Percentiles rank a stretch among this genome's conserved stretches.
These are phyloP conservation scores for Psittacula echo DNA, from an alignment of 2,797 vertebrate species.

Conservation along the genomic window DNA sequence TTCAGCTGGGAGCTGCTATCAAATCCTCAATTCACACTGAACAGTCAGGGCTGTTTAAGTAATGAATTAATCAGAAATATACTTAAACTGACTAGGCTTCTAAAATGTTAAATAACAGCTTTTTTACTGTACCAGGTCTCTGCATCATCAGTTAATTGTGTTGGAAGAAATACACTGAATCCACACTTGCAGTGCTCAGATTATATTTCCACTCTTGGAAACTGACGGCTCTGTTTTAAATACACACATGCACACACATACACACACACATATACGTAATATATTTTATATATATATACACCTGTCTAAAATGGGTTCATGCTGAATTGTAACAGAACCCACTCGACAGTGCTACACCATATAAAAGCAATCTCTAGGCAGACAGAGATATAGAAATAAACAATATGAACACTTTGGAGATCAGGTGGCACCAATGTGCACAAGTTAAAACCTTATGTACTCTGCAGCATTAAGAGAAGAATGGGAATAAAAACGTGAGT, in stretches of 20 bases:
- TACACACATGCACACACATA: accelerated
- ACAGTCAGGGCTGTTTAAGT: constrained; percentile 29
- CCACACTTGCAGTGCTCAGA: neutral
- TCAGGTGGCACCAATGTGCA: neutral
- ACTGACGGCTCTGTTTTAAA: neutral
- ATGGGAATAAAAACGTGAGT: neutral
- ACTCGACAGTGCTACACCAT: neutral
- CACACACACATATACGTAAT: neutral
- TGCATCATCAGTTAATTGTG: neutral
- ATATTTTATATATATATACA: no score
- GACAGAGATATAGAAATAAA: neutral
- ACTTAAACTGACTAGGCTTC: neutral
- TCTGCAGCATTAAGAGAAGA: neutral
- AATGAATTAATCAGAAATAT: constrained; percentile 36
- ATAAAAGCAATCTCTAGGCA: neutral
- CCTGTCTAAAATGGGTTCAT: neutral
- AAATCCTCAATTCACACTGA: constrained; percentile 42
- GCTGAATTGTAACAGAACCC: neutral
- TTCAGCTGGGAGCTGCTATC: constrained; percentile 45
- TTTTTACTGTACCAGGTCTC: neutral
- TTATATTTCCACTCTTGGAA: neutral
- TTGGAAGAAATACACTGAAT: constrained; percentile 1
- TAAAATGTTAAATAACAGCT: neutral
- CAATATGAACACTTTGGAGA: neutral
- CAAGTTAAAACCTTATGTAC: neutral